phyloP scores from a whole-genome alignment of 2,113 vertebrate species.

The Sander lucioperca region DNA sequence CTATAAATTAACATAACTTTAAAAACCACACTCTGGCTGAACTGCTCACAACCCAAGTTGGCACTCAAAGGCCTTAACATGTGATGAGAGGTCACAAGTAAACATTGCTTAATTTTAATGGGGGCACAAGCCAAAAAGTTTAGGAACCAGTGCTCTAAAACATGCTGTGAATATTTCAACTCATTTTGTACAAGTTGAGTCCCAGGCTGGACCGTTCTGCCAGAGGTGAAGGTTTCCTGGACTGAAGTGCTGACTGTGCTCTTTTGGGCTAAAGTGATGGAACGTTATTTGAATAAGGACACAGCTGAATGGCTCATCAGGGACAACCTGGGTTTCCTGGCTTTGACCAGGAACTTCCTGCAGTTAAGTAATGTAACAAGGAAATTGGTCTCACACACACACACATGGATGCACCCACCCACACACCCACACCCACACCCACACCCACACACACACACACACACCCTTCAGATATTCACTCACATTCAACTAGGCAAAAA shows the following conservation, averaged over 20 bases:
- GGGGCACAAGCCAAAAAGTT: not conserved
- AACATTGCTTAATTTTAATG: not conserved
- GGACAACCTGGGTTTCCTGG: slow-evolving; percentile 69
- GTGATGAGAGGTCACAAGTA: not conserved
- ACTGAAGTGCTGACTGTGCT: slow-evolving; percentile 69
- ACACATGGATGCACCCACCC: no score
- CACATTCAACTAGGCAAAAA: no score
- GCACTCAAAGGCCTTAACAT: not conserved
- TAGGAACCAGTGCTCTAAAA: not conserved
- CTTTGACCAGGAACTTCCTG: slow-evolving; percentile 53
- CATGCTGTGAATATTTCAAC: slow-evolving; percentile 12
- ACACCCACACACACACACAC: not conserved
- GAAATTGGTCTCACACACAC: slow-evolving; percentile 12
- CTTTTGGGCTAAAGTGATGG: slow-evolving; percentile 31
- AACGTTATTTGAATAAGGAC: slow-evolving; percentile 63
- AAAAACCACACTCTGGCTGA: not conserved
- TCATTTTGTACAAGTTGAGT: slow-evolving; percentile 7
- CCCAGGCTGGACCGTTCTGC: slow-evolving; percentile 21
- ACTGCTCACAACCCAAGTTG: not conserved
- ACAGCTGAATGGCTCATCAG: slow-evolving; percentile 73
- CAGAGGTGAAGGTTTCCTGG: slow-evolving; percentile 59
- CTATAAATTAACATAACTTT: not conserved
- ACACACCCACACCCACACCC: no score
- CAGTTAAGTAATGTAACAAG: slow-evolving; percentile 32
- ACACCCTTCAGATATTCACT: no score